phyloP scores from a whole-genome alignment of 2,113 vertebrate genomes.

The Chitala chitala region DNA sequence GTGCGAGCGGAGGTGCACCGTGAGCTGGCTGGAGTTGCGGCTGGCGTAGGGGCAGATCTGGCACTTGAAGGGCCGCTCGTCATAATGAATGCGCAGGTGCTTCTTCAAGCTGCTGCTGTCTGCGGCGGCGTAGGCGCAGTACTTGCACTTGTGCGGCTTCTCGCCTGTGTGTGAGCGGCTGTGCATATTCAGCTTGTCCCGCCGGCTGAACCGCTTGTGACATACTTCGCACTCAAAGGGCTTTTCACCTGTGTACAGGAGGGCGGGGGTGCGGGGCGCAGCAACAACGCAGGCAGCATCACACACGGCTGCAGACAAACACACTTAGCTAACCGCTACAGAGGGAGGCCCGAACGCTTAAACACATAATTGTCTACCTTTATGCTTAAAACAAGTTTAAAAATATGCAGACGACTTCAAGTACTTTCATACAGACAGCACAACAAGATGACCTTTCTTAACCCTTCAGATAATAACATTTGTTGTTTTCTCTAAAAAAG shows the following conservation, averaged over 20 bases:
- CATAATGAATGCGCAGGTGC: conserved; percentile 87
- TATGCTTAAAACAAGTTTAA: not conserved
- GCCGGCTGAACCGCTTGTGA: conserved; percentile 86
- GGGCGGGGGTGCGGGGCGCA: not conserved
- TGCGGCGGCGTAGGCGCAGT: conserved; percentile 82
- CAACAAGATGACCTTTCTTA: not conserved
- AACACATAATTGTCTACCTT: not conserved
- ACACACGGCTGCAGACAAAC: too few species aligned
- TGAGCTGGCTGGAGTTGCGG: conserved; percentile 95
- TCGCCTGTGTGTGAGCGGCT: conserved; percentile 87
- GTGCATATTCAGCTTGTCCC: conserved; percentile 94
- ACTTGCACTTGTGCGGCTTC: conserved; percentile 91
- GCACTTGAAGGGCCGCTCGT: conserved; percentile 92
- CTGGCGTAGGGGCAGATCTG: conserved; percentile 95
- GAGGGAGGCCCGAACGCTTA: too few species aligned
- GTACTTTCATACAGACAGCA: not conserved
- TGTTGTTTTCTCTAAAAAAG: not conserved
- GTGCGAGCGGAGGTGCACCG: conserved; percentile 90
- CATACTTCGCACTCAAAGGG: conserved; percentile 92
- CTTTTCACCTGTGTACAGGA: conserved; percentile 74
- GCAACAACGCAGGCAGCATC: too few species aligned
- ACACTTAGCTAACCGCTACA: too few species aligned
- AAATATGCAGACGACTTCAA: not conserved
- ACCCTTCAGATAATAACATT: not conserved
- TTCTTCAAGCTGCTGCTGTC: conserved; percentile 98